Conservation (phyloP, 1,140 invertebrate species). For the Lucilia cuprina region DNA sequence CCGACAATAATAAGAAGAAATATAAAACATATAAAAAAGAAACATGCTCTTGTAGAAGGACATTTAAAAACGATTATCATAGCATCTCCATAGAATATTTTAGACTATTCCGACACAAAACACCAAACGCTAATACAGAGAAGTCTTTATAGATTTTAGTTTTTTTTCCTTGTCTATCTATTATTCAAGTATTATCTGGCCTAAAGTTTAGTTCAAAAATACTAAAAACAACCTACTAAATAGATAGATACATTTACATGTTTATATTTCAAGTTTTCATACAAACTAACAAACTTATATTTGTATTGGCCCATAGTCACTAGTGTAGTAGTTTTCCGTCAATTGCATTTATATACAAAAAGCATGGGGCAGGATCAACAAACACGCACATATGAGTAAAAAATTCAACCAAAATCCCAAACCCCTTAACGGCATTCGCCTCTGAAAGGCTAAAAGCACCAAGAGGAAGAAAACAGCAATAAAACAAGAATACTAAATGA, state of each 20-base stretch:
- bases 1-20: not conserved
- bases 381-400: not conserved
- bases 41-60: not conserved
- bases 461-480: not conserved
- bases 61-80: constrained; percentile 7
- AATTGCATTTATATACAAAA: constrained; percentile 2
- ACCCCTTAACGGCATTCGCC: not conserved
- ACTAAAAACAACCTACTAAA: not conserved
- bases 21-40: too few species aligned
- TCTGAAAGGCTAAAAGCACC: not conserved
- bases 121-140: not conserved
- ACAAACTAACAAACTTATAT: not conserved
- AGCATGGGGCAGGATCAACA: not conserved
- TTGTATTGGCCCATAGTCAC: not conserved
- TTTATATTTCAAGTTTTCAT: not conserved
- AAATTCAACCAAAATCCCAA: not conserved
- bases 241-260: not conserved
- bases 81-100: not conserved
- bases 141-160: not conserved
- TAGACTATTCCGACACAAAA: not conserved
- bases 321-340: not conserved
- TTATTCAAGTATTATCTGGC: not conserved
- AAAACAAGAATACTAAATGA: not conserved
- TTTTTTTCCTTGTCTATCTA: not conserved
- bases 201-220: not conserved